Evolutionary conservation across 2,888 invertebrate species (phyloP), one percentile per base, ranked within the genome.

Genomic region (Sthenelais limicola): DNA sequence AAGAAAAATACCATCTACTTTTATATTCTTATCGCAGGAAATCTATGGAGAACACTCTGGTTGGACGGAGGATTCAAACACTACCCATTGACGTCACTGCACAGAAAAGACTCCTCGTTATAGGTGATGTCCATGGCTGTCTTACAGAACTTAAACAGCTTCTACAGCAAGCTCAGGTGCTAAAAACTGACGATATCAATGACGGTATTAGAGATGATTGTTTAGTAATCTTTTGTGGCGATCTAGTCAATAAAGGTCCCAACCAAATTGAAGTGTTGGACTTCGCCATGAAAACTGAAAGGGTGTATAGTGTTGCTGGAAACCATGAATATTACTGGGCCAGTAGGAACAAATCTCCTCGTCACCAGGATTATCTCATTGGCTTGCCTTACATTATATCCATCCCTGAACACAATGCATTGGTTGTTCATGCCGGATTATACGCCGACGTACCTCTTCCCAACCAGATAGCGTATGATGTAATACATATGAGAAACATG

Each of bases 241-340:
- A 67, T n/a, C 48, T 67, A 4, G 67, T 67, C 3, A 67, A 67
- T 30, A 67, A 67, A 43, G 67, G 67, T 12, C 67, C 67, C 12
- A 67, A 67, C 2, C 32, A 30, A 9, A 28, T 7, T n/a, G 48
- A 48, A n/a, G 47, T 67, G 1, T 24, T 67, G 4, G 1, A 47
- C 7, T 67, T 67, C 30, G 67, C 30, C 1, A 47, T 2, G 67
- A 7, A 3, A 28, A 67, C 67, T 4, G 30, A 67, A 21, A 18
- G 47, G 24, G 67, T 67, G 12, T 67, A 67, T n/a, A n/a, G 28
- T 7, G 67, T 67, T 15, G 4, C n/a, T 4, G 67, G 67, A 21
- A 67, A 67, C 49, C 67, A 67, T 28, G 67, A 67, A 30, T 21
- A 28, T 18, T 28, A 48, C n/a, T 67, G 67, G 67, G 9, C 30